phyloP scores from a whole-genome alignment of 1,140 invertebrate genomes.

The Lepidotrigona ventralis region DNA sequence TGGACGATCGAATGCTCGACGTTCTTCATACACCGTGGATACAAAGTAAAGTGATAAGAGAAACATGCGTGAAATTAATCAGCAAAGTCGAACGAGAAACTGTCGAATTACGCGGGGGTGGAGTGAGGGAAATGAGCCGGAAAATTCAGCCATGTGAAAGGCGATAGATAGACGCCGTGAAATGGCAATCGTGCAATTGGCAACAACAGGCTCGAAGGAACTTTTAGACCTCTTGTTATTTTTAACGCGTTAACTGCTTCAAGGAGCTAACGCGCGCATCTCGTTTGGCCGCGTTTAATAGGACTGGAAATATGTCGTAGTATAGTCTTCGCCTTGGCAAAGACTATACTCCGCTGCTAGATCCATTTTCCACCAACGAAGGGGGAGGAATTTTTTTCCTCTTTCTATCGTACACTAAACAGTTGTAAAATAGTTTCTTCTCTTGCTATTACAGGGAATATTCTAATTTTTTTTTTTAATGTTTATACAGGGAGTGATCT shows the following conservation, averaged over 20 bases:
- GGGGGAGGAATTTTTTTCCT: too few relatives aligned
- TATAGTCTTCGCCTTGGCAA: not conserved
- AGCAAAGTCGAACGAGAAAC: too few relatives aligned
- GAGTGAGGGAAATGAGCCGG: not conserved
- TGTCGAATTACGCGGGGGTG: too few relatives aligned
- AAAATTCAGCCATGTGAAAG: constrained; percentile 21
- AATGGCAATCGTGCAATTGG: constrained; percentile 22
- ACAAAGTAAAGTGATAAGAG: too few relatives aligned
- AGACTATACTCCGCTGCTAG: not conserved
- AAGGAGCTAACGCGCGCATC: constrained; percentile 21
- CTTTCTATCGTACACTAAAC: too few relatives aligned
- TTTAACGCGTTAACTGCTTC: constrained; percentile 23
- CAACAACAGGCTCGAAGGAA: constrained; percentile 3
- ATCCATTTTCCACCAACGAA: not conserved
- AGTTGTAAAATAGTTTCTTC: too few relatives aligned
- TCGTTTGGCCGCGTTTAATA: constrained; percentile 9
- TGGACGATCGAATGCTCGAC: too few relatives aligned
- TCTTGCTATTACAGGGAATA: too few relatives aligned
- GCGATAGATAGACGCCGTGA: not conserved
- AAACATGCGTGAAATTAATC: too few relatives aligned
- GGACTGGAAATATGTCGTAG: constrained; percentile 6
- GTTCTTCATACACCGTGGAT: too few relatives aligned
- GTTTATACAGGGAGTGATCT: too few relatives aligned
- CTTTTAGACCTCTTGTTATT: constrained; percentile 31
- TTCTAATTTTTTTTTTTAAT: too few relatives aligned